Percentiles rank a stretch among this genome's conserved stretches.
phyloP scores from a whole-genome alignment of 2,113 vertebrate genomes.

The Mastomys coucha region DNA sequence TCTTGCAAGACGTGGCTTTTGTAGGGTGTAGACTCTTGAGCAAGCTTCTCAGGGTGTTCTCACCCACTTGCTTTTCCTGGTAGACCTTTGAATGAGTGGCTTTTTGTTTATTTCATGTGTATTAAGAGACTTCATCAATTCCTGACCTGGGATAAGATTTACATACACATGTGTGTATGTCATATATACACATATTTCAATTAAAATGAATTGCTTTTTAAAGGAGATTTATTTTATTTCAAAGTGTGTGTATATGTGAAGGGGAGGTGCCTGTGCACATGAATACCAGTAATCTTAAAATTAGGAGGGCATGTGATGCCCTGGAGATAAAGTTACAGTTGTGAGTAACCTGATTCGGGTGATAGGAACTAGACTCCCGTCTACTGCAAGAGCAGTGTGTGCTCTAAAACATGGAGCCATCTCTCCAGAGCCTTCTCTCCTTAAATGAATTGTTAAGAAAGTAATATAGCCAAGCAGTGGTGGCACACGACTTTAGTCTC shows the following conservation, averaged over 20 bases:
- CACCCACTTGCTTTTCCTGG: not conserved
- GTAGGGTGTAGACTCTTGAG: not conserved
- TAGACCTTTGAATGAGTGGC: slow-evolving; percentile 20
- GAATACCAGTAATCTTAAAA: not conserved
- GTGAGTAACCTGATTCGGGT: not conserved
- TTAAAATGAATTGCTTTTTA: not conserved
- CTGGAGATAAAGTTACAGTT: not conserved
- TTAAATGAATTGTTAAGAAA: slow-evolving; percentile 39
- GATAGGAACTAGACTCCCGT: not conserved
- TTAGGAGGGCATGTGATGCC: not conserved
- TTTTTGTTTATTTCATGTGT: slow-evolving; percentile 27
- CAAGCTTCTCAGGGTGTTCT: not conserved
- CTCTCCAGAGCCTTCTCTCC: not conserved
- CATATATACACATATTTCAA: not conserved
- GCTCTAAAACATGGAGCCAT: not conserved
- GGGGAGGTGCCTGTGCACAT: not conserved
- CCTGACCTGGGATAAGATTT: not conserved
- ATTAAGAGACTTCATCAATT: not conserved
- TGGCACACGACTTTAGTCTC: not conserved
- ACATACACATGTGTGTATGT: not conserved
- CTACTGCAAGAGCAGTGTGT: not conserved
- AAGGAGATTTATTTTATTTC: not conserved
- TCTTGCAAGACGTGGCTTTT: not conserved
- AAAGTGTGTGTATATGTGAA: not conserved
- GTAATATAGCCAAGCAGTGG: not conserved